phyloP scores from a whole-genome alignment of 2,113 vertebrate genomes.

The Bujurquina vittata region DNA sequence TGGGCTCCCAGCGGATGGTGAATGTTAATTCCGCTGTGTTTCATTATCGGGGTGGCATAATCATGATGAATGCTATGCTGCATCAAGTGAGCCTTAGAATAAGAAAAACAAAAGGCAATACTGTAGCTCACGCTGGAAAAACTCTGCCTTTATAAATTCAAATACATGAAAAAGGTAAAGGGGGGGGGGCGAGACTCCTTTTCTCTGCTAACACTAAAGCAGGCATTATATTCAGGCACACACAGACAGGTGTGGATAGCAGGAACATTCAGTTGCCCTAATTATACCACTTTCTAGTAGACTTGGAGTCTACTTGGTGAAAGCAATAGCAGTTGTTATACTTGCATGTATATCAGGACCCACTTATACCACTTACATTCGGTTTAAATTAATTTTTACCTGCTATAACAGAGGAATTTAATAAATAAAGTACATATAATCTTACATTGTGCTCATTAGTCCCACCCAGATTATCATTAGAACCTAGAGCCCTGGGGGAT shows the following conservation, averaged over 20 bases:
- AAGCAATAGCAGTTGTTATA: not conserved
- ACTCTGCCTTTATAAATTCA: not conserved
- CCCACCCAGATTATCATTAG: too few species aligned
- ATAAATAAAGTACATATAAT: not conserved
- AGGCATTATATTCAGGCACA: not conserved
- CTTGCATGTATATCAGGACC: not conserved
- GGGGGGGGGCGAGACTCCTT: not conserved
- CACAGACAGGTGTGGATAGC: not conserved
- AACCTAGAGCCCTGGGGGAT: too few species aligned
- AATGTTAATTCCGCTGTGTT: constrained; percentile 71
- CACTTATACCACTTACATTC: too few species aligned
- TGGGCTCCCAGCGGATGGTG: constrained; percentile 42
- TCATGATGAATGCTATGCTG: constrained; percentile 65
- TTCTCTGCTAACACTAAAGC: not conserved
- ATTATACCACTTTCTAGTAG: not conserved
- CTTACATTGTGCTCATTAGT: not conserved
- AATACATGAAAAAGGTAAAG: not conserved
- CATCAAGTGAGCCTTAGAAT: constrained; percentile 43
- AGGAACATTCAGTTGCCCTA: not conserved
- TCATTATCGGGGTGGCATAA: constrained; percentile 63
- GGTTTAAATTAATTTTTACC: not conserved
- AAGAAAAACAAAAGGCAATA: constrained; percentile 40
- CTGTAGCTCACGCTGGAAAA: not conserved
- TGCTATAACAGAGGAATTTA: too few species aligned
- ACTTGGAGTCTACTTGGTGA: not conserved